Evolutionary conservation across 2,797 vertebrate species (phyloP), one percentile per base, ranked within the genome.

Genomic region (Anabas testudineus): DNA sequence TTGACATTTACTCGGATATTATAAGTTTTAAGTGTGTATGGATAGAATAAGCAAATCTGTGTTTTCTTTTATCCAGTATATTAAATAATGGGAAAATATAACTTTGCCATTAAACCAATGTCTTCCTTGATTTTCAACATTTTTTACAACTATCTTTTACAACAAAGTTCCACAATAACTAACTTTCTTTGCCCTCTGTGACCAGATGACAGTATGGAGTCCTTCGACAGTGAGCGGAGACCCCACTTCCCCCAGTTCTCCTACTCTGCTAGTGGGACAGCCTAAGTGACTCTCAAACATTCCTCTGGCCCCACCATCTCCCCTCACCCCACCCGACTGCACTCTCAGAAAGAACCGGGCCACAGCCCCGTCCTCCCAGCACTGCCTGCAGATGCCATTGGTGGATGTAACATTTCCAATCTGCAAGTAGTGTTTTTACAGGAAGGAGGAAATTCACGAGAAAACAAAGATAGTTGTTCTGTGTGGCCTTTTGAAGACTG

Each of bases 161-260:
- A 19, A 10, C 3, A 8, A 42, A 18, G 18, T 7, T 60, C 0
- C 7, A 12, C 2, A 14, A 16, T 12, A n/a, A 9, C 22, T 61
- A 49, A 73, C n/a, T 0, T n/a, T n/a, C 13, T 53, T 43, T 66
- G 19, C 28, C 19, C 19, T 60, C 49, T 36, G 8, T 81, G 67
- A 60, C 47, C 92, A 99, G 97, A 96, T 80, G 97, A 96, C 93
- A 96, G 90, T 87, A 96, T 99, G 97, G 97, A 98, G 91, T 96
- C 95, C 46, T 95, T 95, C 72, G 97, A 99, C 91, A 99, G 97
- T 0, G 97, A 98, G 87, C 94, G 95, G 88, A 95, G 97, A 90
- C 97, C 97, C 52, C 97, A 99, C 91, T 99, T 99, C 89, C 97
- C 96, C 41, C 96, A 99, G 93, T 99, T 99, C 90, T 99, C 97